Percentiles rank a stretch among this genome's conserved stretches.
Conservation (phyloP, 1,140 invertebrate genomes). For the Physella acuta region DNA sequence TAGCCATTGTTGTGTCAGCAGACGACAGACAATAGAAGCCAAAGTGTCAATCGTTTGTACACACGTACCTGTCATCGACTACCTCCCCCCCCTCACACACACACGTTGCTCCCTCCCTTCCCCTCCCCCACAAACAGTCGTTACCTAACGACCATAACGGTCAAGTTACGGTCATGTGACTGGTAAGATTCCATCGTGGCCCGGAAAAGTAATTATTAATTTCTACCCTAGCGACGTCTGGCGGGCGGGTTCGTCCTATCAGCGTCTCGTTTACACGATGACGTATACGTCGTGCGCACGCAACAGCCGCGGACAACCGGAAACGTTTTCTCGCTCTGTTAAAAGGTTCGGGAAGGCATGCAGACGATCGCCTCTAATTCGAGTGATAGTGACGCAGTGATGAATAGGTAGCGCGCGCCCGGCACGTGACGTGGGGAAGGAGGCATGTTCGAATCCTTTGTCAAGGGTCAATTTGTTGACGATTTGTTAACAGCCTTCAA, state of each 20-base stretch:
- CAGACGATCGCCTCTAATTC: neutral
- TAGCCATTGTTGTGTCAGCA: no score
- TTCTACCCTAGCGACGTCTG: neutral
- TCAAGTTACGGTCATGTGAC: no score
- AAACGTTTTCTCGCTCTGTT: neutral
- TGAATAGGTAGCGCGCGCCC: neutral
- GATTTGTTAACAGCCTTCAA: neutral
- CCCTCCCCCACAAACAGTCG: no score
- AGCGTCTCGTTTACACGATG: neutral
- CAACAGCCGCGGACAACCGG: neutral
- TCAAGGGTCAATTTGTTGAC: neutral
- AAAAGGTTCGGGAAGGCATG: neutral
- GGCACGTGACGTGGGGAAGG: constrained; percentile 4
- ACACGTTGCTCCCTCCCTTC: no score
- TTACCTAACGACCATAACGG: no score
- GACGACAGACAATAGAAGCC: no score
- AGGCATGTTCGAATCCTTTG: neutral
- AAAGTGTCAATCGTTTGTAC: no score
- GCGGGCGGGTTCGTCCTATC: neutral
- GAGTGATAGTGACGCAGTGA: neutral
- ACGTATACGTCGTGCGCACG: neutral
- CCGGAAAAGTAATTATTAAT: constrained; percentile 2
- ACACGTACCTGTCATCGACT: no score
- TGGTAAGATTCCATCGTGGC: no score
- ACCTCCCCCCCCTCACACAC: no score